Evolutionary conservation across 2,113 vertebrate species (phyloP), one percentile per base, ranked within the genome.

Genomic region (Notarius quadriscutis): DNA sequence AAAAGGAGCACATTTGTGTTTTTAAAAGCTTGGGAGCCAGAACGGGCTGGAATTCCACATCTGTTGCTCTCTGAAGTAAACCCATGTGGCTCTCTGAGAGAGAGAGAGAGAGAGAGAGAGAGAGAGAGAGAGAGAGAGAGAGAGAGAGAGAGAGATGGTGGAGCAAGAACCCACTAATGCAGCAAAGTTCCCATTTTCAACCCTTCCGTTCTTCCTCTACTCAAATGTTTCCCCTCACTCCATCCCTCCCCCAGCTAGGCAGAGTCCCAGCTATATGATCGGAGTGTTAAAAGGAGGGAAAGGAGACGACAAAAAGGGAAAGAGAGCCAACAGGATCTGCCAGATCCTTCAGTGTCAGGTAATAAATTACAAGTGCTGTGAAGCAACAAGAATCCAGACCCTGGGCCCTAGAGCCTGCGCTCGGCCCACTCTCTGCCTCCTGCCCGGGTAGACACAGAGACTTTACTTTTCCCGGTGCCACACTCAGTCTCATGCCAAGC

Each of bases 61-160:
- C 95, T 95, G 95, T 93, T 95, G 93, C 92, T 92, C 94, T 92
- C 93, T 95, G 91, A 94, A 94, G 94, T 93, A 93, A 93, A 90
- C 92, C 92, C 94, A 92, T 89, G 91, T 91, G 93, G 94, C 91
- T 93, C 69, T n/a, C n/a, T 88, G 87, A 5, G 41, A 8, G 51
- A n/a, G 87, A 51, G 4, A 9, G 51, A 67, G 48, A 78, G 55
- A 30, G 27, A 10, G 86, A 86, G 50, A 81, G 67, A 62, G 57
- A 50, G 58, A 22, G 41, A 5, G 62, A 2, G 62, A 41, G 75
- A n/a, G 84, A 53, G 4, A 17, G 75, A 65, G 14, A 67, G 55
- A 60, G 75, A 75, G 60, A 67, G 34, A 41, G 8, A 25, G 14
- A 25, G 48, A 34, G 11, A 9, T 27, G 4, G 20, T 34, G 8